Conservation (phyloP, 1,140 invertebrate genomes). For the Diorhabda carinulata region DNA sequence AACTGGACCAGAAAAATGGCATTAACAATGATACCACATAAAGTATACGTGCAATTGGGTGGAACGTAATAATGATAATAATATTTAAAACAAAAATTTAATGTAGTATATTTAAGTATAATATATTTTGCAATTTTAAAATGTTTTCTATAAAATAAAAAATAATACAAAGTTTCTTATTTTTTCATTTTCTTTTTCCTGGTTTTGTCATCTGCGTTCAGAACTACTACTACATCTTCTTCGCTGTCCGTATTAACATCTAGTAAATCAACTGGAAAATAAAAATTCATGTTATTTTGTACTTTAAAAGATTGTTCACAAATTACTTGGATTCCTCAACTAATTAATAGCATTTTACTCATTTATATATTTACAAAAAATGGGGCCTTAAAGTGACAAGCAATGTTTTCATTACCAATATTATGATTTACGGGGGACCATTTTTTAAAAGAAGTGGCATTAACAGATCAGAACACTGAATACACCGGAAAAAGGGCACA, state of each 20-base stretch:
- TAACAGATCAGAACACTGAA: no score
- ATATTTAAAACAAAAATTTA: conserved; percentile 14
- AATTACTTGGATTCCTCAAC: no score
- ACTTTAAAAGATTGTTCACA: no score
- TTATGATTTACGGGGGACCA: no score
- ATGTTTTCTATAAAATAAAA: conserved; percentile 16
- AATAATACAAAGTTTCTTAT: not conserved
- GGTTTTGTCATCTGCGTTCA: conserved; percentile 32
- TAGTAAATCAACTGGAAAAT: conserved; percentile 25
- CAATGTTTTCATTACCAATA: no score
- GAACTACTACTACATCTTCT: conserved; percentile 41
- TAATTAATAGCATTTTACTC: no score
- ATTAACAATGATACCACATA: conserved; percentile 59
- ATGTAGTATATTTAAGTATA: conserved; percentile 6
- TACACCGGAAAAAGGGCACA: no score
- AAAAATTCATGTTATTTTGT: not conserved
- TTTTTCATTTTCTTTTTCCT: conserved; percentile 33
- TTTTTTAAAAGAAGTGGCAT: no score
- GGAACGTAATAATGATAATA: not conserved
- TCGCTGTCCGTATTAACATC: conserved; percentile 37
- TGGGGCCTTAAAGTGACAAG: no score
- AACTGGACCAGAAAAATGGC: conserved; percentile 85
- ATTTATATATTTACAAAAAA: no score
- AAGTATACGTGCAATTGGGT: conserved; percentile 12
- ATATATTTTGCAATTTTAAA: conserved; percentile 19